Evolutionary conservation across 1,140 invertebrate species (phyloP).

Genomic region (Ceratina japonica): DNA sequence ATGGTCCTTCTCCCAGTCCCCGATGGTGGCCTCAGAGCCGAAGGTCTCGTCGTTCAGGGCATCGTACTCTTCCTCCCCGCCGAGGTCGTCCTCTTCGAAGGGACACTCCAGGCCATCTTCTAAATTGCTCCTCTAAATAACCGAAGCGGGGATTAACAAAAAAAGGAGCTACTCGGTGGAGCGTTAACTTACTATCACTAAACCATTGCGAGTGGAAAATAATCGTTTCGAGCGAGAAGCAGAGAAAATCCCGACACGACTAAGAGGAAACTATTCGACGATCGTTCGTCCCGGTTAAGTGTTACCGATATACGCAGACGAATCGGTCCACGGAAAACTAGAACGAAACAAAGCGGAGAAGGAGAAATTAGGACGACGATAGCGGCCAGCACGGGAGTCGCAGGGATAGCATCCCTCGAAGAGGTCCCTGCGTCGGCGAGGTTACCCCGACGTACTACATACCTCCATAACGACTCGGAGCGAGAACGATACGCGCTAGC

Average conservation of each 20-base stretch:
- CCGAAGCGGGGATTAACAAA: conserved; percentile 12
- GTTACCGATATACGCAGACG: background rate
- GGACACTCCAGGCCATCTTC: conserved; percentile 74
- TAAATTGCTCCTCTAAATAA: conserved; percentile 58
- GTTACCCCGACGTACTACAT: conserved; percentile 45
- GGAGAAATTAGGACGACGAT: background rate
- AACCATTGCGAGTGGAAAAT: background rate
- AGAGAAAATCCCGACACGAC: conserved; percentile 2
- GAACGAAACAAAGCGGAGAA: background rate
- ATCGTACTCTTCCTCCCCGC: conserved; percentile 92
- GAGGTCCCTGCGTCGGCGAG: conserved; percentile 35
- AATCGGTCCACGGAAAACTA: background rate
- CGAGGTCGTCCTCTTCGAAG: conserved; percentile 82
- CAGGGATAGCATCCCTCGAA: conserved; percentile 59
- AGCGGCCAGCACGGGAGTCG: background rate
- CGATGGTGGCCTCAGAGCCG: conserved; percentile 84
- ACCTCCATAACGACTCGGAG: conserved; percentile 26
- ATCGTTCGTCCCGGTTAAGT: background rate
- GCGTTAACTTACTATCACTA: background rate
- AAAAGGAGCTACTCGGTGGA: background rate
- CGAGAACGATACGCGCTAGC: background rate
- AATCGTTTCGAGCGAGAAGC: background rate
- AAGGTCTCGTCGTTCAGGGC: conserved; percentile 95
- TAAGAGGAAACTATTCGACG: conserved; percentile 1
- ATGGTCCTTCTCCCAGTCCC: conserved; percentile 88